Base-by-base conservation (phyloP, 2,888 invertebrate genomes). In the Heliconius ethilla region DNA sequence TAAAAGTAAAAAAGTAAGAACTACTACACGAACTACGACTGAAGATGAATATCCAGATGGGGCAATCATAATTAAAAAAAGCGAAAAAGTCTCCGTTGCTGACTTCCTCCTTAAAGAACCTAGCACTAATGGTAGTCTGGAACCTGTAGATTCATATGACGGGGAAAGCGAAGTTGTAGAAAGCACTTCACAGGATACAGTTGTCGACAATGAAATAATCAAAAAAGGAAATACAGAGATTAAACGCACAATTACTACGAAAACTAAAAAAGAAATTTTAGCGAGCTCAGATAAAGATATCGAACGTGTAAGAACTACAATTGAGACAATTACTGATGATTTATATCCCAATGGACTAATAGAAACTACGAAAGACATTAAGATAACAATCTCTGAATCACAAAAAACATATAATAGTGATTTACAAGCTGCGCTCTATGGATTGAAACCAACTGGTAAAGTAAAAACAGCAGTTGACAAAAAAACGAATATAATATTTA, bases 301-400 rank as follows among this genome's bases (percentile, higher is more conserved):
- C 67, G 95, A 95, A 88, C 94, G 96, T 33, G 91, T 95, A 76
- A 94, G 95, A 83, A 95, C 95, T 69, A 95, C 95, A 18, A 90
- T 95, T 70, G 95, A 95, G 84, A 95, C 94, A 0, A 90, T 89
- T 11, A 93, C 92, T 29, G 88, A 93, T 5, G 94, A 94, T 83
- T 92, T 91, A 84, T 94, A 90, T 83, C 93, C 94, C 3, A 95
- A 95, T 84, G 95, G 95, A 51, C 95, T 95, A 6, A 93, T 95
- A 73, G 95, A 95, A 87, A 94, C 94, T 7, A 94, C 94, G 1
- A 94, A 93, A 88, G 95, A 95, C 81, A 92, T 94, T 1, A 94
- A 95, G 87, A 93, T 95, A 69, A 95, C 95, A 3, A 91, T 95
- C 80, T 94, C 95, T 0, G 95, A 95, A 85, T 92, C 89, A 80